Evolutionary conservation across 2,888 invertebrate genomes (phyloP), one percentile per base, ranked within the genome.

Genomic region (Erebia aethiops): DNA sequence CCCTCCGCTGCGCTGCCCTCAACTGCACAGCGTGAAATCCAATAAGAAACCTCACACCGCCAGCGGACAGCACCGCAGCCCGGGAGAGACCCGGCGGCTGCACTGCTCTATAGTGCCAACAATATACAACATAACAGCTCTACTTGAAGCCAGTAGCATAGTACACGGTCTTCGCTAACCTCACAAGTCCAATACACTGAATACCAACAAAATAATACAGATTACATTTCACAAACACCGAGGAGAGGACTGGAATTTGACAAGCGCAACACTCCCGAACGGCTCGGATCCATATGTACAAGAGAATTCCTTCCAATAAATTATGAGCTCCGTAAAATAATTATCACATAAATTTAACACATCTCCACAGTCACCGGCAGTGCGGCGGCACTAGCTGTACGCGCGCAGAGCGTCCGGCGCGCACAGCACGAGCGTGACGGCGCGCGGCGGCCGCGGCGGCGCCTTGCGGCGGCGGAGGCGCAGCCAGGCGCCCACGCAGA

Each of bases 401-500:
- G 86, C 89, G 89, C 90, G 88, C 84, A 75, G 81, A 80, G 46
- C 43, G 61, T 46, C 13, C 13, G n/a, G 76, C 74, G 75, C 67
- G 64, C 76, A 77, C 64, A 77, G 76, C 88, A 84, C 89, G 87
- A 87, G 87, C 89, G 82, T 83, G 85, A 81, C 85, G 78, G 80
- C 72, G 46, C 79, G 81, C 67, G 76, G 79, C 77, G 77, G 76
- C 70, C 74, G 71, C 69, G 87, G 85, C 81, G 88, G 87, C 85
- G 85, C 84, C 87, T 90, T 90, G 80, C 84, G 94, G 94, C 95
- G 94, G 87, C 95, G 95, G 89, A 95, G 94, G 77, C 95, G 94
- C 86, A 95, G 92, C 92, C 95, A 95, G 82, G 95, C 94, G 84
- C 95, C 95, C 85, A 95, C 92, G 89, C 95, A 95, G 87, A 95